Conservation (phyloP, 2,797 vertebrate genomes). For the Melanitta fusca region DNA sequence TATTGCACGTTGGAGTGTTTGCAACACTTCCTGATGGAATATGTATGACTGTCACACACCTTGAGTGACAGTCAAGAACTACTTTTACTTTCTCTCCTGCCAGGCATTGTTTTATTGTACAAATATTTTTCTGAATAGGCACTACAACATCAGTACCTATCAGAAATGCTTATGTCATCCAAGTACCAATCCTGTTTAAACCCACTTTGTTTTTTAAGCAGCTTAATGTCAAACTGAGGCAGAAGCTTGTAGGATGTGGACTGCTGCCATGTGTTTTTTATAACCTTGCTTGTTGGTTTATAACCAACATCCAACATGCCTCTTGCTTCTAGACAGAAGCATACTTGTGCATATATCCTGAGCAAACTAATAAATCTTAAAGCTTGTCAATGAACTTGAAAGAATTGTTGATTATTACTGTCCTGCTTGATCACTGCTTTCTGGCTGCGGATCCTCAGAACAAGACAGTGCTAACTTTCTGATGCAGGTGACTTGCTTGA, state of each 20-base stretch:
- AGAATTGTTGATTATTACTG: neutral
- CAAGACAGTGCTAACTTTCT: neutral
- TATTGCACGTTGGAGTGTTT: neutral
- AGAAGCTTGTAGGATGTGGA: slow-evolving; percentile 4
- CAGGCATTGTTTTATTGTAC: neutral
- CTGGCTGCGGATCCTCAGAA: neutral
- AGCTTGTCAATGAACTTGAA: slow-evolving; percentile 27
- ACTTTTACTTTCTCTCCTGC: neutral
- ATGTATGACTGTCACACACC: no score
- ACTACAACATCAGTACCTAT: neutral
- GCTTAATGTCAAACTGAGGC: neutral
- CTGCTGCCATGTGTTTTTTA: neutral
- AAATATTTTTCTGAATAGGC: neutral
- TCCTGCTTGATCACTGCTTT: slow-evolving; percentile 9
- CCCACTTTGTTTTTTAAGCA: neutral
- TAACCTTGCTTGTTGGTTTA: neutral
- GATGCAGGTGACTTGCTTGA: slow-evolving; percentile 21
- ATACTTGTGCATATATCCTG: neutral
- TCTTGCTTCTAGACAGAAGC: neutral
- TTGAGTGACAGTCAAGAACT: neutral
- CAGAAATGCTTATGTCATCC: neutral
- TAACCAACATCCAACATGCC: no score
- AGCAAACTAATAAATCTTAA: slow-evolving; percentile 3
- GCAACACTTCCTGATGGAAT: neutral
- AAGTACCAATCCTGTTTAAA: neutral